A percentile compares a stretch with the other conserved stretches of the same genome.
phyloP scores from a whole-genome alignment of 2,113 vertebrate genomes.

The Pontoporia blainvillei region DNA sequence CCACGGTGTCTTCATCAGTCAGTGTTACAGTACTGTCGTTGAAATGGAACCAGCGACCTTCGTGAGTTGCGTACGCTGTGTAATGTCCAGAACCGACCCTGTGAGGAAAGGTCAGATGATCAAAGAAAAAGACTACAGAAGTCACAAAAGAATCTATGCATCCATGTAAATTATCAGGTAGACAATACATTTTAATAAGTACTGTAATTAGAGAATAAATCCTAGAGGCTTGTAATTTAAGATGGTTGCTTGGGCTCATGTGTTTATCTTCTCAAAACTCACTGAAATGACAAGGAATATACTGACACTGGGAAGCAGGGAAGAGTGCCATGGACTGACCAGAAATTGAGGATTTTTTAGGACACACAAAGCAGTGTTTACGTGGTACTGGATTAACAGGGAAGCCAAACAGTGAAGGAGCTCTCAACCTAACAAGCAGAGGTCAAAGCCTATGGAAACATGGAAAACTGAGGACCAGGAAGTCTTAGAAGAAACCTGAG shows the following conservation, averaged over 20 bases:
- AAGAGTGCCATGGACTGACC: not conserved
- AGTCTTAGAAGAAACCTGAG: not conserved
- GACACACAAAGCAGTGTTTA: not conserved
- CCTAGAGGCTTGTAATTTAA: not conserved
- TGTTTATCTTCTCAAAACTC: not conserved
- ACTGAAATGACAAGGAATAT: not conserved
- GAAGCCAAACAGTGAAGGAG: not conserved
- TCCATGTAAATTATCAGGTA: not conserved
- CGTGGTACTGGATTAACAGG: not conserved
- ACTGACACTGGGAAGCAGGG: not conserved
- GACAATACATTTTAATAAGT: not conserved
- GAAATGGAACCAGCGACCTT: conserved; percentile 97
- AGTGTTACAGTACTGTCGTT: conserved; percentile 97
- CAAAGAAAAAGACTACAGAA: not conserved
- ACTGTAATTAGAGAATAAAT: not conserved
- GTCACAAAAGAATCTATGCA: not conserved
- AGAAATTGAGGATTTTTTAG: not conserved
- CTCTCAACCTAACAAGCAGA: not conserved
- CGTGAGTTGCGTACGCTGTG: conserved; percentile 92
- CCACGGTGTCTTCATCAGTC: conserved; percentile 92
- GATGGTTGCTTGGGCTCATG: not conserved
- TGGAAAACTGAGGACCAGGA: not conserved
- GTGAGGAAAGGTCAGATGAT: conserved; percentile 20
- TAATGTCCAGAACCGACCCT: conserved; percentile 98
- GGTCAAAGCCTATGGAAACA: not conserved